phyloP scores from a whole-genome alignment of 2,888 invertebrate genomes.

The Acanthosoma haemorrhoidale region DNA sequence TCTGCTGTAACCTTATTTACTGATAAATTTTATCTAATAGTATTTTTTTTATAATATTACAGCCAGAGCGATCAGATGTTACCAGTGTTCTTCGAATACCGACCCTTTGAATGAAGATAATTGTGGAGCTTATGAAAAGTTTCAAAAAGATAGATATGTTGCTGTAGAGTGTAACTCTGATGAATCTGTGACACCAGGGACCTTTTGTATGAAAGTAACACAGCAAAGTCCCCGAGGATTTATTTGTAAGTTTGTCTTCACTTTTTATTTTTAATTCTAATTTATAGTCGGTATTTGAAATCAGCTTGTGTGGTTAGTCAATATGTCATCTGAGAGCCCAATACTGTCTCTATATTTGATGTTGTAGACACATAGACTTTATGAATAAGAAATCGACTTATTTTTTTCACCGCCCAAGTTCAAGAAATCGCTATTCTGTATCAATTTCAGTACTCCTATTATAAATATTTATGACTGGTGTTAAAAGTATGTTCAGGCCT shows the following conservation, averaged over 20 bases:
- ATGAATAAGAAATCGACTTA: too few species aligned
- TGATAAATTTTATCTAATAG: too few species aligned
- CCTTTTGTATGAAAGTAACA: slow-evolving; percentile 91
- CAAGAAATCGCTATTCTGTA: too few species aligned
- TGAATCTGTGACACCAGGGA: slow-evolving; percentile 89
- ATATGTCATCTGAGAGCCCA: too few species aligned
- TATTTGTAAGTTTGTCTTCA: slow-evolving; percentile 69
- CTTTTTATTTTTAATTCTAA: background rate
- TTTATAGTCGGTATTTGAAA: background rate
- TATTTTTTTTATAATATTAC: background rate
- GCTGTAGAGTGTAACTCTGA: slow-evolving; percentile 91
- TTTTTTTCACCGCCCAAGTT: too few species aligned
- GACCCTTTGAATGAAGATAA: slow-evolving; percentile 74
- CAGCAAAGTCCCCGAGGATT: slow-evolving; percentile 91
- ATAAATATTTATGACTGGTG: too few species aligned
- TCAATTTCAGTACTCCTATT: too few species aligned
- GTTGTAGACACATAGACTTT: too few species aligned
- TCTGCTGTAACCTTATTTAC: too few species aligned
- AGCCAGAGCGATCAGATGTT: slow-evolving; percentile 77
- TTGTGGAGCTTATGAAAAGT: slow-evolving; percentile 83
- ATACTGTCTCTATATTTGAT: too few species aligned
- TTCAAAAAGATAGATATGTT: slow-evolving; percentile 78
- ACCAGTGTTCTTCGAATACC: slow-evolving; percentile 85
- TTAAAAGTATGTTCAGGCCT: too few species aligned
- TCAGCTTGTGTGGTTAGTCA: too few species aligned